Evolutionary conservation across 2,113 vertebrate genomes (phyloP).

Genomic region (Corythoichthys intestinalis): DNA sequence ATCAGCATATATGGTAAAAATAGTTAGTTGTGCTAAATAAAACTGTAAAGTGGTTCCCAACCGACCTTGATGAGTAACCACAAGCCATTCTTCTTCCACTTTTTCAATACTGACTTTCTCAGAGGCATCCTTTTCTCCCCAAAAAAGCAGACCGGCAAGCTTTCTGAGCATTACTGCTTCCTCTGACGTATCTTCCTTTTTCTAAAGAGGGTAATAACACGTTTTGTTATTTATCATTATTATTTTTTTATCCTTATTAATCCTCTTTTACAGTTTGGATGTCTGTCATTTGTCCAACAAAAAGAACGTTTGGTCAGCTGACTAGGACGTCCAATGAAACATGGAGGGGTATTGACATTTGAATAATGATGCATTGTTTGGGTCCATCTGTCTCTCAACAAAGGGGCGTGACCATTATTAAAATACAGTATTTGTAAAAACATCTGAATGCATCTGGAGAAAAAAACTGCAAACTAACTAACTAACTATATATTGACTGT

Average conservation of each 20-base stretch:
- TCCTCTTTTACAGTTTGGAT: constrained; percentile 7
- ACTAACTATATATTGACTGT: not conserved
- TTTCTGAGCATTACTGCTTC: constrained; percentile 80
- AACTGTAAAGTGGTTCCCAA: not conserved
- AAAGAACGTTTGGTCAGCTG: constrained; percentile 38
- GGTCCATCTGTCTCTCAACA: constrained; percentile 51
- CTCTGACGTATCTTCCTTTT: not conserved
- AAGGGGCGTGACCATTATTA: constrained; percentile 40
- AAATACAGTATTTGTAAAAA: not conserved
- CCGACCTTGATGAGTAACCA: constrained; percentile 86
- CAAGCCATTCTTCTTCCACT: constrained; percentile 87
- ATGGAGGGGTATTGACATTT: constrained; percentile 10
- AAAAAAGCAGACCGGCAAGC: constrained; percentile 85
- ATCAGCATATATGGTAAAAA: too few species aligned
- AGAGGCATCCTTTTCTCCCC: constrained; percentile 50
- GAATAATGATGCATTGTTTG: constrained; percentile 49
- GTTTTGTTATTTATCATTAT: not conserved
- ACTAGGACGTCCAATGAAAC: constrained; percentile 40
- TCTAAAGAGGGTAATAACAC: constrained; percentile 9
- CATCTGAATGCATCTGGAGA: not conserved
- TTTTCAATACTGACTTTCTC: constrained; percentile 73
- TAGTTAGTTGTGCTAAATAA: not conserved
- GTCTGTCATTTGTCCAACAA: constrained; percentile 30
- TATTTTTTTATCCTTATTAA: not conserved
- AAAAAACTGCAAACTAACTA: not conserved